A percentile compares a stretch with the other conserved stretches of the same genome.
Conservation (phyloP, 1,140 invertebrate genomes). For the Penaeus japonicus region DNA sequence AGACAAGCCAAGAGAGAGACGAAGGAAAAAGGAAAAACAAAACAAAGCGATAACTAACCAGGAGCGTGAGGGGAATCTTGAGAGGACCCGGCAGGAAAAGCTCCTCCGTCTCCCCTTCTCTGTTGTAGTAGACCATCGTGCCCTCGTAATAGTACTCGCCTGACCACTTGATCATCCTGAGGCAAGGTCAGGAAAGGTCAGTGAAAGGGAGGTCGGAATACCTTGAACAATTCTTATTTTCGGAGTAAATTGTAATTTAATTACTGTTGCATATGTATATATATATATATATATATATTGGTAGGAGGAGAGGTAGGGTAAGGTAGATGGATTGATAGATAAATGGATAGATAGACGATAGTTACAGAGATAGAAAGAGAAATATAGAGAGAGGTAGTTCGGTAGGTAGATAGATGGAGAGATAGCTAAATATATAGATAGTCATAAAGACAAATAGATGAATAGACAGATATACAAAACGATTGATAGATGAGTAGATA, state of each 20-base stretch:
- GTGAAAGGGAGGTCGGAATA: too few species aligned
- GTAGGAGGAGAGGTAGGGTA: too few species aligned
- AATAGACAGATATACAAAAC: too few species aligned
- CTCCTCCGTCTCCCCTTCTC: conserved; percentile 82
- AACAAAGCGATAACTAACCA: conserved; percentile 71
- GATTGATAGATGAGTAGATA: too few species aligned
- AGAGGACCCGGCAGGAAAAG: conserved; percentile 83
- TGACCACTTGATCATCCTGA: conserved; percentile 77
- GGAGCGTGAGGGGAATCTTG: conserved; percentile 81
- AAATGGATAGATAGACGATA: not conserved
- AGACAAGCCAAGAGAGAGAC: not conserved
- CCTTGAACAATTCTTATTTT: too few species aligned
- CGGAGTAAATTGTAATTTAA: conserved; percentile 10
- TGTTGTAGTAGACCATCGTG: conserved; percentile 80
- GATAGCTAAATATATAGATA: too few species aligned
- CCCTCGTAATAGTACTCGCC: conserved; percentile 86
- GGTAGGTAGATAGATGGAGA: too few species aligned
- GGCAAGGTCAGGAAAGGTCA: not conserved
- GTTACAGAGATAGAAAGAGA: not conserved
- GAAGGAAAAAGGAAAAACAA: not conserved
- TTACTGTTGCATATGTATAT: conserved; percentile 14
- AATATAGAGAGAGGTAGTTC: not conserved
- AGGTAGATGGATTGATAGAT: too few species aligned
- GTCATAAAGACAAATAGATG: too few species aligned
- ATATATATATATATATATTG: not conserved